Conservation (phyloP, 2,113 vertebrate genomes). For the Solea senegalensis region DNA sequence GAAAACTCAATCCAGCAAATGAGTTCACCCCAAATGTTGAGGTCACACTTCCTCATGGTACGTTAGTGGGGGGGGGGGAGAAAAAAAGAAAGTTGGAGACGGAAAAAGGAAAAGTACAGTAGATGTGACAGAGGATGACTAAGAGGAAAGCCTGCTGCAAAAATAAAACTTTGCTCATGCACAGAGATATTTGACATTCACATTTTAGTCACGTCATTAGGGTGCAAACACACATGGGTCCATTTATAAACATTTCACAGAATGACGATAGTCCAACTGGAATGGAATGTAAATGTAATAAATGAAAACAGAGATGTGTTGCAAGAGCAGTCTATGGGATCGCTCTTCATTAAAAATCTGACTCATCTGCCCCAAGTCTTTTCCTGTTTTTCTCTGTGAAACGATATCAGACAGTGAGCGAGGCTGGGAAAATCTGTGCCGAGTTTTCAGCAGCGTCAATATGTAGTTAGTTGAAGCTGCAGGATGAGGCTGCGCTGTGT, state of each 20-base stretch:
- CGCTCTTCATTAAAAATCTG: constrained; percentile 30
- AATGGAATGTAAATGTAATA: constrained; percentile 34
- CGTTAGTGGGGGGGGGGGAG: constrained; percentile 3
- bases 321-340: constrained; percentile 24
- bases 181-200: constrained; percentile 40
- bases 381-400: constrained; percentile 14
- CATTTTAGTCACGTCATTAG: constrained; percentile 35
- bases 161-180: constrained; percentile 17
- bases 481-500: constrained; percentile 25
- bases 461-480: constrained; percentile 1
- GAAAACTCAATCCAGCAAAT: constrained; percentile 64
- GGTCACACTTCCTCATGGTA: constrained; percentile 32
- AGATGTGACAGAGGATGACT: constrained; percentile 13
- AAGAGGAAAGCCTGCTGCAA: constrained; percentile 33
- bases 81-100: constrained; percentile 3
- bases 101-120: constrained; percentile 6
- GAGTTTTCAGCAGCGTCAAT: constrained; percentile 31
- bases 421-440: constrained; percentile 2
- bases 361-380: constrained; percentile 25
- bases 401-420: constrained; percentile 19
- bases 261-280: constrained; percentile 28
- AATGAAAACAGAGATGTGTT: constrained; percentile 48
- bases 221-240: constrained; percentile 47
- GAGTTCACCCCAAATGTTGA: constrained; percentile 55
- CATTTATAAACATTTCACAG: constrained; percentile 52